Conservation (phyloP, 2,888 invertebrate species). For the Reticulitermes lucifugus region DNA sequence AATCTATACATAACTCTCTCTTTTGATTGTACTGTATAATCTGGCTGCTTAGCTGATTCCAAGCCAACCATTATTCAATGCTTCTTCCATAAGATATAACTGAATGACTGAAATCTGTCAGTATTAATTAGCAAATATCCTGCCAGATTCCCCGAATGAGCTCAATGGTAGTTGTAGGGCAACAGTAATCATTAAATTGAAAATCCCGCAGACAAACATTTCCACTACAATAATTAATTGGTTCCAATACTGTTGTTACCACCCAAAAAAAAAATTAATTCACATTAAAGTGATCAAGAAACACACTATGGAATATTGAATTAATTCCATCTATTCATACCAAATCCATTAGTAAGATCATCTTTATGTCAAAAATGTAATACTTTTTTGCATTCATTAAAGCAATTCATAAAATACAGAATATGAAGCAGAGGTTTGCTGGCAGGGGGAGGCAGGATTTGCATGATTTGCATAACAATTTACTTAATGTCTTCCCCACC, state of each 20-base stretch:
- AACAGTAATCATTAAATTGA: constrained; percentile 49
- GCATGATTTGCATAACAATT: constrained; percentile 54
- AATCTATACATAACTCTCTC: neutral
- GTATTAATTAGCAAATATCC: constrained; percentile 40
- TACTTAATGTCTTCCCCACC: constrained; percentile 46
- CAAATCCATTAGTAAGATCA: constrained; percentile 41
- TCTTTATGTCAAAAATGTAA: constrained; percentile 37
- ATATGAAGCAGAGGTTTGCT: constrained; percentile 32
- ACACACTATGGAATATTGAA: constrained; percentile 33
- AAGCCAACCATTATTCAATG: neutral
- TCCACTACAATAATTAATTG: constrained; percentile 45
- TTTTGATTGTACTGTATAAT: neutral
- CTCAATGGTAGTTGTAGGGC: constrained; percentile 30
- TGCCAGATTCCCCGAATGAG: constrained; percentile 19
- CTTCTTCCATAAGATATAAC: constrained; percentile 31
- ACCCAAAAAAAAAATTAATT: constrained; percentile 56
- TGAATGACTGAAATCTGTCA: constrained; percentile 32
- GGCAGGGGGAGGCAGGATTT: neutral
- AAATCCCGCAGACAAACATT: constrained; percentile 44
- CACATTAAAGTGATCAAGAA: constrained; percentile 48
- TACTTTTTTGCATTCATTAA: constrained; percentile 40
- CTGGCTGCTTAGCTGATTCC: neutral
- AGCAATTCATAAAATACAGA: constrained; percentile 36
- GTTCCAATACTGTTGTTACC: constrained; percentile 32
- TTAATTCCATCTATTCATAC: constrained; percentile 25